Evolutionary conservation across 2,113 vertebrate genomes (phyloP).

Genomic region (Nerophis ophidion): DNA sequence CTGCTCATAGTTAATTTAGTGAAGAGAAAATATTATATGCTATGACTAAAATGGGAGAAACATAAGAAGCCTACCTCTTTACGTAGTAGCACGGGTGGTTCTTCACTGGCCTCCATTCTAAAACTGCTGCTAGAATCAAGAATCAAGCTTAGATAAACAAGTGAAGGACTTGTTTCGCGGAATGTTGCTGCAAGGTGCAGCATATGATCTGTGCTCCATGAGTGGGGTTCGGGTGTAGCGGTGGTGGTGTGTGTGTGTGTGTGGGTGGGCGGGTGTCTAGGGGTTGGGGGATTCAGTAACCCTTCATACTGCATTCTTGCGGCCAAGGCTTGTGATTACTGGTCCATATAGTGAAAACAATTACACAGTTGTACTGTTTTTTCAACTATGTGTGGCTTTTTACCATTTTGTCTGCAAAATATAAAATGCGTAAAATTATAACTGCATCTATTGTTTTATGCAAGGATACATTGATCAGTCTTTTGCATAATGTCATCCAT

Average conservation of each 20-base stretch:
- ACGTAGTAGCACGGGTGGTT: slow-evolving; percentile 14
- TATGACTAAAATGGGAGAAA: background rate
- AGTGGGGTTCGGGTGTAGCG: background rate
- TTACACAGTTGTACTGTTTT: background rate
- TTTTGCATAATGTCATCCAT: background rate
- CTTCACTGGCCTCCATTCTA: slow-evolving; percentile 39
- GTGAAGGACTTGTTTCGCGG: slow-evolving; percentile 2
- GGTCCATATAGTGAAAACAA: slow-evolving; percentile 14
- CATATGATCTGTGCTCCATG: slow-evolving; percentile 27
- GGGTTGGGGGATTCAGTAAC: no score
- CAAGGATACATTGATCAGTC: background rate
- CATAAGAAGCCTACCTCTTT: slow-evolving; percentile 36
- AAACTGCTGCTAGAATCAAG: slow-evolving; percentile 1
- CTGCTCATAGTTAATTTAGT: no score
- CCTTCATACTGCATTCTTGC: slow-evolving; percentile 30
- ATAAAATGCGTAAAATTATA: background rate
- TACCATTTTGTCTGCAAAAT: background rate
- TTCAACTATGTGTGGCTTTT: background rate
- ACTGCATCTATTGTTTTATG: background rate
- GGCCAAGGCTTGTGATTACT: slow-evolving; percentile 9
- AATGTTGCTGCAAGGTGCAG: slow-evolving; percentile 35
- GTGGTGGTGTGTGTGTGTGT: background rate
- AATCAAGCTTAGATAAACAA: slow-evolving; percentile 8
- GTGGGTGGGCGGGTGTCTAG: no score
- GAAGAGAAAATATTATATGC: background rate